Conservation (phyloP, 2,888 invertebrate genomes). For the Strigamia crassipes region DNA sequence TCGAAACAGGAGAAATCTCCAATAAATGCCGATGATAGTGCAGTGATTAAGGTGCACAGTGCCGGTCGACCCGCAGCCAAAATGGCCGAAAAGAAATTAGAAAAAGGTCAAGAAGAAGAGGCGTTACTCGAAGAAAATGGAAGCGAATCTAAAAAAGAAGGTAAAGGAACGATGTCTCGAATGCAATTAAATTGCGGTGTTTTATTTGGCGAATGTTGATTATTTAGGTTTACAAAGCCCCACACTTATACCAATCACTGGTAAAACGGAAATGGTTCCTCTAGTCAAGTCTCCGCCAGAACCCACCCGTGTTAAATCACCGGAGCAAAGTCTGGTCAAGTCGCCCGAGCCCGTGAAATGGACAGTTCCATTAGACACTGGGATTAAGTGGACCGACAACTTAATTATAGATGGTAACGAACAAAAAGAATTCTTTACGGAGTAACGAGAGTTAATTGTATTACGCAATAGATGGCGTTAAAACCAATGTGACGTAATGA, state of each 20-base stretch:
- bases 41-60: background rate
- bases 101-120: background rate
- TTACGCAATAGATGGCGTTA: too few relatives aligned
- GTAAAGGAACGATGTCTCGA: background rate
- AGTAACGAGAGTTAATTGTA: too few relatives aligned
- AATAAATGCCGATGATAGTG: background rate
- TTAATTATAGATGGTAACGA: slow-evolving; percentile 48
- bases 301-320: slow-evolving; percentile 89
- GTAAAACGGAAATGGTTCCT: slow-evolving; percentile 33
- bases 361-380: slow-evolving; percentile 91
- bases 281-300: slow-evolving; percentile 84
- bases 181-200: background rate
- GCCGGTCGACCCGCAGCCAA: background rate
- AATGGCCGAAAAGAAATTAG: background rate
- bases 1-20: background rate
- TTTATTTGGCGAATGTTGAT: background rate
- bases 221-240: slow-evolving; percentile 19
- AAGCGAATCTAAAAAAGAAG: background rate
- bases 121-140: background rate
- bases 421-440: too few relatives aligned
- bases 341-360: slow-evolving; percentile 94
- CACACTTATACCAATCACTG: background rate
- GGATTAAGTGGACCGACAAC: slow-evolving; percentile 62
- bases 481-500: too few relatives aligned
- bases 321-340: slow-evolving; percentile 83